Base-by-base conservation (phyloP, 2,888 invertebrate species). In the Euplagia quadripunctaria region DNA sequence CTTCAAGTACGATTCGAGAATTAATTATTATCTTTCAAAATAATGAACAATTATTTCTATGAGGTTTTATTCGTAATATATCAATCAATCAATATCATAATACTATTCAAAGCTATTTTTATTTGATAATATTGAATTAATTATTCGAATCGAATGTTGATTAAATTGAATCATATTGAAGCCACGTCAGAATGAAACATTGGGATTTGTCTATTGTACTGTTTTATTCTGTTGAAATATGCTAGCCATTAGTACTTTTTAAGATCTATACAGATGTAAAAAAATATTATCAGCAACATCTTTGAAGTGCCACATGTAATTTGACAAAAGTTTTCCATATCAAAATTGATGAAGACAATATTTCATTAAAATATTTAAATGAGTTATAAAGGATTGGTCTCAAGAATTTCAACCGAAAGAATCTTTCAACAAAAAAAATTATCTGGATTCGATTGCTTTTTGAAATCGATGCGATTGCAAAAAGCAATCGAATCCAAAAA, bases 121-220 rank as follows among this genome's bases (percentile, higher is more conserved):
- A 8, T 46, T 46, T 46, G 1, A 31, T 31, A 31, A 31, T 31
- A 31, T 31, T 31, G 1, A 31, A 31, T 31, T 31, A 9, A 55
- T 63, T 41, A 31, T 63, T 31, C 14, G 9, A 46, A 46, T 65
- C 12, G n/a, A 65, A 65, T 46, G 9, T 43, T 0, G 65, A n/a
- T 58, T 58, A 20, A n/a, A 20, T 65, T 12, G 17, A 70, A 75
- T 70, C 82, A 78, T 82, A 82, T 82, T 76, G 65, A 63, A 65
- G 31, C 73, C 82, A 82, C 82, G 78, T 80, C 77, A 77, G 73
- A 70, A 64, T 70, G 52, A 76, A 82, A 77, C 9, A 46, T 46
- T 68, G 58, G 77, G 72, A 63, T 70, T 73, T 51, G 64, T 80
- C 72, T 70, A 79, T 66, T 83, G 79, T 71, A 79, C 71, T 80